Evolutionary conservation across 2,888 invertebrate species (phyloP), one percentile per base, ranked within the genome.

Genomic region (Erebia ligea): DNA sequence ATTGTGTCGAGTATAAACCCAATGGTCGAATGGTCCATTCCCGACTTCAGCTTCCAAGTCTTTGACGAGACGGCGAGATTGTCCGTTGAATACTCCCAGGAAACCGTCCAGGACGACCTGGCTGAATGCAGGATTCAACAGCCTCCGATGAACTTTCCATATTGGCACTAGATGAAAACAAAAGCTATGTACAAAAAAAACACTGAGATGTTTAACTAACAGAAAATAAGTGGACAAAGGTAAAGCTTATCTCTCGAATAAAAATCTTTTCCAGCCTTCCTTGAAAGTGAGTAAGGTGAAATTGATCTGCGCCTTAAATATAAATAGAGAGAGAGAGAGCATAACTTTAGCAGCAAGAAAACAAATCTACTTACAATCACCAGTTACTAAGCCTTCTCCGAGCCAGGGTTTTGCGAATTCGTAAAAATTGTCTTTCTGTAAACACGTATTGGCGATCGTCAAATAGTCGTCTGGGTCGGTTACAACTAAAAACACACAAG

Each of bases 391-490:
- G 5, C 91, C 90, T 72, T 92, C 88, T 0, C 91, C 91, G 9
- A 91, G 80, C 86, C 88, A 88, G 0, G 89, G 88, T 73, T 90
- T 90, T 1, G 88, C 88, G 54, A 92, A 90, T n/a, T 87, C 84
- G 73, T 92, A 92, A 68, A 88, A 86, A 0, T 77, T 80, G 59
- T 89, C 87, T 68, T 91, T 91, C 71, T 90, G 83, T 17, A 91
- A 68, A 64, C 89, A 90, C 0, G 86, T 79, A 70, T 91, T 91
- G 0, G 87, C 82, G 1, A 91, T 81, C 1, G 86, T 89, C 52
- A 88, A 76, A 40, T 82, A 84, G 73, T 90, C 91, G 15, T 91
- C 90, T 0, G 91, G 90, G 68, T 91, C 90, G 0, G 90, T 87
- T 19, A 91, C 72, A 25, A 87, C 91, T 91, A 67, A 71, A 40